A percentile compares a stretch with the other conserved stretches of the same genome.
Conservation (phyloP, 2,797 vertebrate species). For the Pogoniulus pusillus region DNA sequence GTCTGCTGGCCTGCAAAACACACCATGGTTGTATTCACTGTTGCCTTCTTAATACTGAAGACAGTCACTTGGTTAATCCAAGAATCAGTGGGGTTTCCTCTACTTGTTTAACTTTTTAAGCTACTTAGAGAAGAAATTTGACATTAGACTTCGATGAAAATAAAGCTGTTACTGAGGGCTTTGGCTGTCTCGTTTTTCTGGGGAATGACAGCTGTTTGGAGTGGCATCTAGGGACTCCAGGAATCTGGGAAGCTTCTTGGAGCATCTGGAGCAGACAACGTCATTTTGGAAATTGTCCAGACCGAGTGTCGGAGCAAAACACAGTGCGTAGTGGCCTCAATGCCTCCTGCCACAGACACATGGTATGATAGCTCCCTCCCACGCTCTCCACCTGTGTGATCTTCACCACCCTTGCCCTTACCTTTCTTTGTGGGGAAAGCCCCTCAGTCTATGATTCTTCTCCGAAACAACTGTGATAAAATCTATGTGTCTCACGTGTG, state of each 20-base stretch:
- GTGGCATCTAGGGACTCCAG: not conserved
- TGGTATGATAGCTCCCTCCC: not conserved
- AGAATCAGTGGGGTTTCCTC: not conserved
- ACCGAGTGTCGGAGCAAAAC: not conserved
- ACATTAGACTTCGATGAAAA: not conserved
- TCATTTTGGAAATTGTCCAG: not conserved
- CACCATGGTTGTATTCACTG: not conserved
- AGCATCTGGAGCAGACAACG: not conserved
- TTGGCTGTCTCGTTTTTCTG: not conserved
- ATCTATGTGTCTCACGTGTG: not conserved
- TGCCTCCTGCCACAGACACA: not conserved
- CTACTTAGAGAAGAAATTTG: not conserved
- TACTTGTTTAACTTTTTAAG: not conserved
- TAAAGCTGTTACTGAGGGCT: not conserved
- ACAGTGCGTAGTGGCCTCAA: not conserved
- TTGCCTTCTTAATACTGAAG: not conserved
- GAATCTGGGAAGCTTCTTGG: constrained; percentile 11
- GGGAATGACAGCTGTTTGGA: not conserved
- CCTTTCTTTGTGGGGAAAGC: not conserved
- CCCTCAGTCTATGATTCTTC: not conserved
- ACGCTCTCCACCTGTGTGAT: not conserved
- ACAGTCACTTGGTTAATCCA: not conserved
- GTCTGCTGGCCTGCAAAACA: not conserved
- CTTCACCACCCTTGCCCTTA: not conserved
- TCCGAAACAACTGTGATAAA: not conserved